Evolutionary conservation across 2,797 vertebrate species (phyloP).

Genomic region (Hoplostethus mediterraneus): DNA sequence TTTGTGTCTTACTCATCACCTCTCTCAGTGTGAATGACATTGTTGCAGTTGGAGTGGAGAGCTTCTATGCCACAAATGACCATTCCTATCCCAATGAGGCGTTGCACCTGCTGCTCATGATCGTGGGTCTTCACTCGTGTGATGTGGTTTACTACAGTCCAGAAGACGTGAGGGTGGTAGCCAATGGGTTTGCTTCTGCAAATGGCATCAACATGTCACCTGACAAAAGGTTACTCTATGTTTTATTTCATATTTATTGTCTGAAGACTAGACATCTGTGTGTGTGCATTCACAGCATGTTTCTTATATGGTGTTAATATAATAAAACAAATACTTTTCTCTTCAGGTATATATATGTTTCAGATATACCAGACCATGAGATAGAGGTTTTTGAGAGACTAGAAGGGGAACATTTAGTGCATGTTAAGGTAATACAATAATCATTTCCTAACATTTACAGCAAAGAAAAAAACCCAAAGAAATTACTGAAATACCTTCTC

Average conservation of each 20-base stretch:
- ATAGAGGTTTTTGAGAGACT: constrained; percentile 74
- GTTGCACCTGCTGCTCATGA: constrained; percentile 30
- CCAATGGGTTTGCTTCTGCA: constrained; percentile 80
- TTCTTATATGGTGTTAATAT: background rate
- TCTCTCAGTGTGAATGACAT: constrained; percentile 86
- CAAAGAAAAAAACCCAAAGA: background rate
- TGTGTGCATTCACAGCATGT: background rate
- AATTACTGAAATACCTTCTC: background rate
- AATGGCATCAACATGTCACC: constrained; percentile 93
- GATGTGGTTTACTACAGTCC: constrained; percentile 91
- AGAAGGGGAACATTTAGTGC: constrained; percentile 62
- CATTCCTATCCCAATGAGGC: constrained; percentile 73
- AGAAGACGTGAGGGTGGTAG: constrained; percentile 86
- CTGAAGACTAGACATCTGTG: background rate
- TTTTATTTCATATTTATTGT: background rate
- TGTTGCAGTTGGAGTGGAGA: constrained; percentile 85
- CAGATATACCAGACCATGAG: constrained; percentile 69
- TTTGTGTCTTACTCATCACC: background rate
- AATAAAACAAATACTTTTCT: background rate
- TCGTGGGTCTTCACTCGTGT: constrained; percentile 82
- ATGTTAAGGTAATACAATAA: constrained; percentile 72
- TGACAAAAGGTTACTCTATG: constrained; percentile 82
- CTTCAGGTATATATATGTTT: constrained; percentile 78
- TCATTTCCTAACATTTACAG: background rate
- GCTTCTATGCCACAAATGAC: constrained; percentile 90